These are phyloP conservation scores for Galeopsomyia nigrocyanea DNA, from an alignment of 2,888 invertebrate genomes.

Conservation along the genomic window DNA sequence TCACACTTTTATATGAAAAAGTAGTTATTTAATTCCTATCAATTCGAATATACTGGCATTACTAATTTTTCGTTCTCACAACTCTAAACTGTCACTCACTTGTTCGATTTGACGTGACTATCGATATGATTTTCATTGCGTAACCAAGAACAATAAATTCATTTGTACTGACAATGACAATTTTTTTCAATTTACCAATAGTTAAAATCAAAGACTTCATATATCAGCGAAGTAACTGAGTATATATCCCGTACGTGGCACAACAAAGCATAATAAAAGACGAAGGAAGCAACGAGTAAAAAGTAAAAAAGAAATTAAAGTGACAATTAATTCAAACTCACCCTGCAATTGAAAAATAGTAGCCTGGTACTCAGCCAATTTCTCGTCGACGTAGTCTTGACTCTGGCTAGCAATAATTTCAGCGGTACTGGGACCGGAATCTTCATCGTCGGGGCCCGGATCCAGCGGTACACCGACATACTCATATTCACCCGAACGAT, in stretches of 20 bases:
- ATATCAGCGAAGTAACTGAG: too few species aligned
- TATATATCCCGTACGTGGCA: neutral
- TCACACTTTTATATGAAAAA: too few species aligned
- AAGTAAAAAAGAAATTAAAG: neutral
- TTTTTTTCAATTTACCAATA: too few species aligned
- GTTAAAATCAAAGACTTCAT: too few species aligned
- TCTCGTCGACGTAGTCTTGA: slow-evolving; percentile 95
- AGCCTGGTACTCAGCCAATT: slow-evolving; percentile 92
- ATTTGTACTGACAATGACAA: too few species aligned
- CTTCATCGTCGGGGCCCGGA: slow-evolving; percentile 80
- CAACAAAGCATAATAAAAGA: neutral
- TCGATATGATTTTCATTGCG: too few species aligned
- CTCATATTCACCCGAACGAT: slow-evolving; percentile 75
- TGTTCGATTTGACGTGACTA: neutral
- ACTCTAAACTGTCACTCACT: neutral
- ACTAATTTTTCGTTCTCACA: neutral
- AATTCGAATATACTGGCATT: neutral
- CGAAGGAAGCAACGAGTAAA: neutral
- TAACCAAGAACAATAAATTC: too few species aligned
- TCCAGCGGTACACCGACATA: slow-evolving; percentile 84
- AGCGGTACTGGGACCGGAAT: slow-evolving; percentile 87
- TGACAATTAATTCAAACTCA: slow-evolving; percentile 51
- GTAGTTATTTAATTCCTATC: too few species aligned
- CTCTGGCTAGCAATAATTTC: slow-evolving; percentile 94
- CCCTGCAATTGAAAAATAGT: slow-evolving; percentile 89